phyloP scores from a whole-genome alignment of 2,113 vertebrate genomes.

The Andinoacara biseriatus region DNA sequence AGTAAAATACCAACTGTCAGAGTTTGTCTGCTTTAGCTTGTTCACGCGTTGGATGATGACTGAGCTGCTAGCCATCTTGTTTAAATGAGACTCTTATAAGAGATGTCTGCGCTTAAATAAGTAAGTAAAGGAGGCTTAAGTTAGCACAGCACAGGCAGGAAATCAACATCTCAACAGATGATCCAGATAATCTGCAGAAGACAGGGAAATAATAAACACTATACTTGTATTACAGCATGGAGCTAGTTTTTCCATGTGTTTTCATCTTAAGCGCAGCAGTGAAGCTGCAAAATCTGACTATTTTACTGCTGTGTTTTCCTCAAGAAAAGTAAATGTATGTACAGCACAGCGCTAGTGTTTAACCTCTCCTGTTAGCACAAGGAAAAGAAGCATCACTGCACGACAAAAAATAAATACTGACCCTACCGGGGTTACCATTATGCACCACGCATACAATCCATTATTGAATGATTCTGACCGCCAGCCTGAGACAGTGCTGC shows the following conservation, averaged over 20 bases:
- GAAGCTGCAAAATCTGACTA: not conserved
- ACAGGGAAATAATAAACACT: not conserved
- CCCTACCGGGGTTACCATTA: conserved; percentile 30
- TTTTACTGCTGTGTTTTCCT: not conserved
- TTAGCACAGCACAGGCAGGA: not conserved
- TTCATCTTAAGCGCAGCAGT: too few relatives aligned
- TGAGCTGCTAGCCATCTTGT: not conserved
- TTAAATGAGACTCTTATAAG: not conserved
- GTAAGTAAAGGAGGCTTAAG: not conserved
- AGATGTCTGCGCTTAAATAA: not conserved
- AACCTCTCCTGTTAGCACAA: not conserved
- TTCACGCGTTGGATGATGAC: not conserved
- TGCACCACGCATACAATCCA: conserved; percentile 50
- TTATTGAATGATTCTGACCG: conserved; percentile 68
- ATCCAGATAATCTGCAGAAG: not conserved
- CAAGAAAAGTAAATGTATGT: not conserved
- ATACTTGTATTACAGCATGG: not conserved
- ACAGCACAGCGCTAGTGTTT: not conserved
- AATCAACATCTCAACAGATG: not conserved
- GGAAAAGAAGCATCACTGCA: not conserved
- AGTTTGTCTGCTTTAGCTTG: not conserved
- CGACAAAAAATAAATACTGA: conserved; percentile 17
- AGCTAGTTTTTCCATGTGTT: too few relatives aligned
- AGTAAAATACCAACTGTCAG: not conserved
- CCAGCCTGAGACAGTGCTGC: conserved; percentile 66